Evolutionary conservation across 2,888 invertebrate species (phyloP).

Genomic region (Drosophila atripex): DNA sequence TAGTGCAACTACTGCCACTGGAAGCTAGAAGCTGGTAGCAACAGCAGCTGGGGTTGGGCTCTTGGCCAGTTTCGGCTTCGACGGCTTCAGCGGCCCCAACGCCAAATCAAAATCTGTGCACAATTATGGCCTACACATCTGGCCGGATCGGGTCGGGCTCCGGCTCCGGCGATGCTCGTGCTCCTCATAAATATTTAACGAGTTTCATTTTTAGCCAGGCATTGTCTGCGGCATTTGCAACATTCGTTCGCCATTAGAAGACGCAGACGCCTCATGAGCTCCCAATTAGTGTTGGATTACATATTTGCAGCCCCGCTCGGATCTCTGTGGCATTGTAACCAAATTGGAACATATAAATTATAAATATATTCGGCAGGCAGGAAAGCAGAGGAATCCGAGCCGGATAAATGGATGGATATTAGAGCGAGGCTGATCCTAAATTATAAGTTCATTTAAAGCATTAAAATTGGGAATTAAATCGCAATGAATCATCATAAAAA

Average conservation of each 20-base stretch:
- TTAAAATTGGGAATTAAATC: constrained; percentile 69
- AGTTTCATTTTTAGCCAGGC: constrained; percentile 68
- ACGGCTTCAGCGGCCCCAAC: constrained; percentile 33
- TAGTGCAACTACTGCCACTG: constrained; percentile 16
- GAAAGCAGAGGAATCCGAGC: constrained; percentile 33
- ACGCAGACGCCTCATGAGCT: constrained; percentile 68
- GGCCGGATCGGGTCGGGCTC: constrained; percentile 58
- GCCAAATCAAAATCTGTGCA: constrained; percentile 80
- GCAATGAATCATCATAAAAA: constrained; percentile 64
- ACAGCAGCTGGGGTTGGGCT: constrained; percentile 44
- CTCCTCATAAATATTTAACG: constrained; percentile 80
- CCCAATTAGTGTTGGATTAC: constrained; percentile 78
- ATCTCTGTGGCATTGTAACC: constrained; percentile 55
- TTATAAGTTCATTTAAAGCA: constrained; percentile 46
- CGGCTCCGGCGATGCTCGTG: constrained; percentile 64
- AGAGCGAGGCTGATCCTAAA: constrained; percentile 13
- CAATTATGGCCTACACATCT: constrained; percentile 80
- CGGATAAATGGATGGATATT: constrained; percentile 34
- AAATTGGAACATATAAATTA: constrained; percentile 60
- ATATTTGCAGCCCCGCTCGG: constrained; percentile 61
- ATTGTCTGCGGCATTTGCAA: constrained; percentile 62
- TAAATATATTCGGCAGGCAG: constrained; percentile 36
- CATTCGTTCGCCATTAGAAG: constrained; percentile 70
- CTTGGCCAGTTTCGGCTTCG: constrained; percentile 7
- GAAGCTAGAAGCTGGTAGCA: constrained; percentile 37